Conservation (phyloP, 2,888 invertebrate species). For the Cosmopolites sordidus region DNA sequence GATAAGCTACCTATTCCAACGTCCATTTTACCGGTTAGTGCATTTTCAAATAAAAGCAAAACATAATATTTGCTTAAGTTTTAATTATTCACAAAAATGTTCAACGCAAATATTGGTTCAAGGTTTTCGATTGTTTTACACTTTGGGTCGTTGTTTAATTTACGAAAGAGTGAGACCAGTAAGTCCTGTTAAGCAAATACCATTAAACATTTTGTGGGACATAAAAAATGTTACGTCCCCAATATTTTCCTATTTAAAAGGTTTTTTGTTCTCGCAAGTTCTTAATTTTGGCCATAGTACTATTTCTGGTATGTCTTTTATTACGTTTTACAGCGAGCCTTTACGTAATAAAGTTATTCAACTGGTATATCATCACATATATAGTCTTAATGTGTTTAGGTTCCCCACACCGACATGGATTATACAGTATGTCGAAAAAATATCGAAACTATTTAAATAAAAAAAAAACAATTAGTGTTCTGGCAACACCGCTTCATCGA, state of each 20-base stretch:
- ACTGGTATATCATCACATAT: no score
- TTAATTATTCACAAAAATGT: constrained; percentile 29
- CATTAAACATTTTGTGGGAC: constrained; percentile 27
- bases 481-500: no score
- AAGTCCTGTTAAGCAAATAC: constrained; percentile 28
- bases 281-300: no score
- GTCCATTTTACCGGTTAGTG: constrained; percentile 20
- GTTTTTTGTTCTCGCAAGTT: no score
- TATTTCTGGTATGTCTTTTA: no score
- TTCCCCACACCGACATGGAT: no score
- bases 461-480: no score
- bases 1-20: constrained; percentile 4
- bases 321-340: no score
- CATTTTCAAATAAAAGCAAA: constrained; percentile 23
- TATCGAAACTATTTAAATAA: no score
- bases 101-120: constrained; percentile 26
- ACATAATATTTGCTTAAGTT: constrained; percentile 23
- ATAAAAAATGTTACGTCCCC: constrained; percentile 23
- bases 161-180: constrained; percentile 27
- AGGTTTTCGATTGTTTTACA: constrained; percentile 28
- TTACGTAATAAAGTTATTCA: no score
- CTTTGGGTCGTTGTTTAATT: constrained; percentile 26
- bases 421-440: no score
- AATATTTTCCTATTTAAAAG: constrained; percentile 13
- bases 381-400: no score